phyloP scores from a whole-genome alignment of 1,140 invertebrate species.

The Stenopsyche tienmushanensis region DNA sequence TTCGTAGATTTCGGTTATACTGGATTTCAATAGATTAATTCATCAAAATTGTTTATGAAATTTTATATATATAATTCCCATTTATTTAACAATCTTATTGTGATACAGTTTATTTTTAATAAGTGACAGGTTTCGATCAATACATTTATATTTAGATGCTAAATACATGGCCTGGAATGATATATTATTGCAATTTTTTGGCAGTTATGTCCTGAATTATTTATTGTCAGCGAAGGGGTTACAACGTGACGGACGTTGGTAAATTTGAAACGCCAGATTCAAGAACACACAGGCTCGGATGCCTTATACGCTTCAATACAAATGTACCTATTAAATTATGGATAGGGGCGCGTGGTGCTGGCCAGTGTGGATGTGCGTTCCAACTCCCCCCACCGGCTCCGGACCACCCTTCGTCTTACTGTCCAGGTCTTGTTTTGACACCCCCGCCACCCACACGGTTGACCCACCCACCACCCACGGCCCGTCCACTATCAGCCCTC shows the following conservation, averaged over 20 bases:
- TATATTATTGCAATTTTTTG: too few relatives aligned
- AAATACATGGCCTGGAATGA: too few relatives aligned
- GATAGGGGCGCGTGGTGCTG: conserved; percentile 33
- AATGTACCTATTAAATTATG: conserved; percentile 43
- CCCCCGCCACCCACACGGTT: conserved; percentile 7
- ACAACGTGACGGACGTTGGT: conserved; percentile 17
- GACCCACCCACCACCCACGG: conserved; percentile 1
- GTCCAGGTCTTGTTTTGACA: background rate
- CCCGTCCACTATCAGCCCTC: background rate
- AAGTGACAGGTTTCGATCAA: too few relatives aligned
- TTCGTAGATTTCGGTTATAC: too few relatives aligned
- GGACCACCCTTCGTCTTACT: background rate
- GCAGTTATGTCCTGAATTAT: too few relatives aligned
- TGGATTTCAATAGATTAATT: too few relatives aligned
- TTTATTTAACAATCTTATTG: too few relatives aligned
- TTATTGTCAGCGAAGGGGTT: too few relatives aligned
- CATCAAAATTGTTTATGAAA: too few relatives aligned
- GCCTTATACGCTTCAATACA: conserved; percentile 43
- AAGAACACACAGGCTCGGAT: conserved; percentile 38
- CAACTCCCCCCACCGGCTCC: conserved; percentile 3
- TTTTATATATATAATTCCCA: too few relatives aligned
- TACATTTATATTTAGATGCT: too few relatives aligned
- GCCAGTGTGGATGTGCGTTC: conserved; percentile 20
- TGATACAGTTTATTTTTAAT: too few relatives aligned
- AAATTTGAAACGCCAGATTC: conserved; percentile 40